Conservation (phyloP, 2,797 vertebrate species). For the Psittacula derbiana region DNA sequence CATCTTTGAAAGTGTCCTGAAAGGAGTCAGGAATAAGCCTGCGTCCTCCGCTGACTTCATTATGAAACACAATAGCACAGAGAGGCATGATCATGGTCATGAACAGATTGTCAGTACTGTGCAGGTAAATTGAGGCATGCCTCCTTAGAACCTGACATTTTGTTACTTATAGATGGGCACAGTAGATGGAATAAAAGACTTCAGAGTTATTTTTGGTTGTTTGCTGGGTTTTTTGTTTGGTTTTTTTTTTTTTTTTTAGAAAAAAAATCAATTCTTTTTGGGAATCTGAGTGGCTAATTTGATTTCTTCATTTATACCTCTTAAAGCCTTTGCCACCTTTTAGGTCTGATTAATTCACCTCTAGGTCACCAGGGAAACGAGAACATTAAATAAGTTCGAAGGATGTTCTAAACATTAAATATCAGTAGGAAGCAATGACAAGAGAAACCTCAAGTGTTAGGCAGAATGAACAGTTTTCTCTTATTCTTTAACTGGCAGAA, state of each 20-base stretch:
- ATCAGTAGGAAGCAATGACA: neutral
- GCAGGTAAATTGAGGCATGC: neutral
- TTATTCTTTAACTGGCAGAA: neutral
- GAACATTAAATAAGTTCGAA: neutral
- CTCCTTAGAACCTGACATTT: neutral
- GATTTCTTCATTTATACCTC: neutral
- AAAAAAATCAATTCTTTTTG: neutral
- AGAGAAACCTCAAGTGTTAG: neutral
- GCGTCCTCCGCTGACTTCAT: neutral
- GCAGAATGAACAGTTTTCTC: neutral
- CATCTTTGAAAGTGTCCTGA: slow-evolving; percentile 1
- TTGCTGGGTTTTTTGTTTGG: no score
- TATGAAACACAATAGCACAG: neutral
- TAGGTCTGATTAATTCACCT: neutral
- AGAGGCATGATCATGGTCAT: neutral
- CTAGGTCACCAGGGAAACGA: neutral
- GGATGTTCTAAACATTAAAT: neutral
- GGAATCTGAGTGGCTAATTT: neutral
- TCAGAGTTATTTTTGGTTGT: neutral
- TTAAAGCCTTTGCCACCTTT: neutral
- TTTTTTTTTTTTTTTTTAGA: neutral
- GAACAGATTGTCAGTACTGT: neutral
- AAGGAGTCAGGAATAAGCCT: slow-evolving; percentile 10
- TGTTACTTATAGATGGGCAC: neutral
- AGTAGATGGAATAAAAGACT: neutral